These are phyloP conservation scores for Melinaea marsaeus DNA, from an alignment of 2,888 invertebrate species.

Conservation along the genomic window DNA sequence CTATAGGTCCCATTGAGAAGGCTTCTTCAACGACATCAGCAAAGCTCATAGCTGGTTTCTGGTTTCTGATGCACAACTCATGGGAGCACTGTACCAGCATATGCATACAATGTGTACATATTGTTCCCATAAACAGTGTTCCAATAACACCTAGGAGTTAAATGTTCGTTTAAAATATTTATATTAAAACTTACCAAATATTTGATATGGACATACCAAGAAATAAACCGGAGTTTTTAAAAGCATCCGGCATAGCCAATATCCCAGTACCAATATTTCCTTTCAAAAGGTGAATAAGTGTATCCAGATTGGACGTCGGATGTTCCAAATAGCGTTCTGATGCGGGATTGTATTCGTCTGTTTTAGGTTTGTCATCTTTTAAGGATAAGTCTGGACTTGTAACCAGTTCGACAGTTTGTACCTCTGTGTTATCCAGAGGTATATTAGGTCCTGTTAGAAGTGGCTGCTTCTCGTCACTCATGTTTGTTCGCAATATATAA, in stretches of 20 bases:
- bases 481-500: conserved; percentile 42
- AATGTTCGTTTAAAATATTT: background rate
- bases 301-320: conserved; percentile 89
- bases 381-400: conserved; percentile 44
- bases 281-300: conserved; percentile 84
- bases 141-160: conserved; percentile 82
- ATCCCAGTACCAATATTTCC: conserved; percentile 94
- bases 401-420: conserved; percentile 59
- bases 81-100: conserved; percentile 86
- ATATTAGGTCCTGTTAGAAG: conserved; percentile 74
- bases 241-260: conserved; percentile 97
- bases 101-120: conserved; percentile 96
- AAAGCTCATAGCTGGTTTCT: conserved; percentile 85
- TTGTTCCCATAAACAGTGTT: conserved; percentile 88
- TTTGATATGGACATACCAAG: conserved; percentile 77
- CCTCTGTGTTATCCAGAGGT: conserved; percentile 54
- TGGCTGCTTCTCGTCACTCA: conserved; percentile 85
- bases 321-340: conserved; percentile 84
- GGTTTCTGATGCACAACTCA: conserved; percentile 83
- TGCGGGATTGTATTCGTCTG: conserved; percentile 76
- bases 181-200: conserved; percentile 3
- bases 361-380: conserved; percentile 50
- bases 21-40: conserved; percentile 87
- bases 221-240: conserved; percentile 92
- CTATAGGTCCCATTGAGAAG: conserved; percentile 85